Conservation (phyloP, 2,113 vertebrate genomes). For the Egretta garzetta region DNA sequence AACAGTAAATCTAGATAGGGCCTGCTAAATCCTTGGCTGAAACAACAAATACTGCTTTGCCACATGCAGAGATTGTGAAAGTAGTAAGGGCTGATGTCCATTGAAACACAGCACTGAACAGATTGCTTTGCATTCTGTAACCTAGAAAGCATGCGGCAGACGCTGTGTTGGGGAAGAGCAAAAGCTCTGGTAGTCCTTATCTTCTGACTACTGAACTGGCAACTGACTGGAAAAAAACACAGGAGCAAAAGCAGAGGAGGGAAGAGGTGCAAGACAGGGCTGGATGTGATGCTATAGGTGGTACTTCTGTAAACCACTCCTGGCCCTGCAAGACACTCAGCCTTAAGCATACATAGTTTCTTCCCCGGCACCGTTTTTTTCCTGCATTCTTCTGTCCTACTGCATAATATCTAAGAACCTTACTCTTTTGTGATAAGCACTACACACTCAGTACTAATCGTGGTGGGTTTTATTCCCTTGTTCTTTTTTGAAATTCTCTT, state of each 20-base stretch:
- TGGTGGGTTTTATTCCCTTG: not conserved
- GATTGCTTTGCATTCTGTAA: not conserved
- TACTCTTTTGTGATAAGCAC: constrained; percentile 17
- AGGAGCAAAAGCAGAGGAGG: not conserved
- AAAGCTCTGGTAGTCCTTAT: not conserved
- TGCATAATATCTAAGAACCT: not conserved
- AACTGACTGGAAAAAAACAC: not conserved
- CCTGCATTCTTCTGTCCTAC: not conserved
- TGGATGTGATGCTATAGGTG: not conserved
- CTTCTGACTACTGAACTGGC: not conserved
- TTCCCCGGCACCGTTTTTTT: not conserved
- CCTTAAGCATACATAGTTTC: not conserved
- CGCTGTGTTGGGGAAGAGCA: not conserved
- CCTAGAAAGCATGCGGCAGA: not conserved
- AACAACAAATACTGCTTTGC: not conserved
- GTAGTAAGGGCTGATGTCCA: not conserved
- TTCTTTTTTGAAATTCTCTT: constrained; percentile 25
- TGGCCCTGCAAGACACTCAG: not conserved
- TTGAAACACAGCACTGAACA: not conserved
- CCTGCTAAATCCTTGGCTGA: not conserved
- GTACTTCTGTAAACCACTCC: not conserved
- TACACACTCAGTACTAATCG: not conserved
- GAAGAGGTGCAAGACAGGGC: not conserved
- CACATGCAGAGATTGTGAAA: not conserved
- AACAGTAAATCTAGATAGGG: not conserved